Conservation (phyloP, 2,888 invertebrate genomes). For the Microctonus aethiopoides region DNA sequence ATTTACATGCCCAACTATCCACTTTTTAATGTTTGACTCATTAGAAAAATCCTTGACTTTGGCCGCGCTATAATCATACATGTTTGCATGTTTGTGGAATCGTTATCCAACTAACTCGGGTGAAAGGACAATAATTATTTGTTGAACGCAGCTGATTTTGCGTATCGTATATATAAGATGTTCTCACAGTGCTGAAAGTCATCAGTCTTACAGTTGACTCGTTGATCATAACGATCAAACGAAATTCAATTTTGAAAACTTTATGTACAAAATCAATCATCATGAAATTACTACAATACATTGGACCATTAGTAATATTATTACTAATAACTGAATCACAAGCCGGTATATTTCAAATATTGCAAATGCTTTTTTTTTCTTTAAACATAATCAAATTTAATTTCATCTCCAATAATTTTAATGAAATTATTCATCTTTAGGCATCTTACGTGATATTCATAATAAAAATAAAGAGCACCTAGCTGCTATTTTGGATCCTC, state of each 20-base stretch:
- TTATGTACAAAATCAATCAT: constrained; percentile 30
- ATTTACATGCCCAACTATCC: too few relatives aligned
- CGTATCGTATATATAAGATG: constrained; percentile 62
- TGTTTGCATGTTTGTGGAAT: neutral
- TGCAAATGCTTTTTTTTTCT: neutral
- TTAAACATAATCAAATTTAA: neutral
- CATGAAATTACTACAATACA: constrained; percentile 53
- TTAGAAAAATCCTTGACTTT: constrained; percentile 27
- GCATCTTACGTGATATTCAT: constrained; percentile 37
- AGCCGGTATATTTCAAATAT: constrained; percentile 48
- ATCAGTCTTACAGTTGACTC: constrained; percentile 57
- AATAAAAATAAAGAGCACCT: constrained; percentile 14
- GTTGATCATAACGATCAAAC: constrained; percentile 40
- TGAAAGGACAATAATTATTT: constrained; percentile 51
- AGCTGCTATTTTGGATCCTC: constrained; percentile 52
- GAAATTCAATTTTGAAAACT: constrained; percentile 15
- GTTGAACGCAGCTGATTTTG: constrained; percentile 41
- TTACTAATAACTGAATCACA: constrained; percentile 46
- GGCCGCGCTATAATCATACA: neutral
- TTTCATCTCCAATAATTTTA: constrained; percentile 2
- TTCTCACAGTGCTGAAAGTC: constrained; percentile 49
- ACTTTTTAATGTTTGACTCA: neutral
- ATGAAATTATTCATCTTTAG: constrained; percentile 40
- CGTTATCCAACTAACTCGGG: constrained; percentile 9
- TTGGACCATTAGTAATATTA: constrained; percentile 54